phyloP scores from a whole-genome alignment of 2,888 invertebrate species.

The Polyommatus icarus region DNA sequence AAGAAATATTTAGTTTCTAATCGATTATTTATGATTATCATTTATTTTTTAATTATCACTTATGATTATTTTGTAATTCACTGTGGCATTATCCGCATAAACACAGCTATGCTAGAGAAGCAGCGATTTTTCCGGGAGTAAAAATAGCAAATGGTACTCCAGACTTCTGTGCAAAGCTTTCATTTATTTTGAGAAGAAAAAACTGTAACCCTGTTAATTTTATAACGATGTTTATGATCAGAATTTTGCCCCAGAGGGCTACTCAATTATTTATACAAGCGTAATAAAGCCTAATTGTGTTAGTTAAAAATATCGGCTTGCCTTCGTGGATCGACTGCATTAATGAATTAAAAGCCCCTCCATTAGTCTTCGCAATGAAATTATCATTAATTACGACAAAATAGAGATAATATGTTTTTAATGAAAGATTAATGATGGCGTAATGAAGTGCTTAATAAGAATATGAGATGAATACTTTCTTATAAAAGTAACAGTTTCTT shows the following conservation, averaged over 20 bases:
- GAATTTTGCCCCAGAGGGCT: neutral
- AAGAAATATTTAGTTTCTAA: no score
- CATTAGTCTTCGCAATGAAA: neutral
- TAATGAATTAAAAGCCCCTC: constrained; percentile 4
- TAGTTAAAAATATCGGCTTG: neutral
- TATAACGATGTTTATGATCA: neutral
- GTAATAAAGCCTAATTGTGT: neutral
- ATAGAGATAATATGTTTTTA: neutral
- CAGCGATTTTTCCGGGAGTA: no score
- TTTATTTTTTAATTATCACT: no score
- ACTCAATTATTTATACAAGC: neutral
- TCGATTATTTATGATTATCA: no score
- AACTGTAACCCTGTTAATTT: neutral
- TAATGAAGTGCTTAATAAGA: neutral
- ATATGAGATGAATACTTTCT: neutral
- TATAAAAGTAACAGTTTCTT: neutral
- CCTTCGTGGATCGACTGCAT: neutral
- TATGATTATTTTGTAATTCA: no score
- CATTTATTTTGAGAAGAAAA: neutral
- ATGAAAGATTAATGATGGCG: neutral
- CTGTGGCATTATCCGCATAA: no score
- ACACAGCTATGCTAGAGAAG: no score
- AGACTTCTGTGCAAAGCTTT: no score
- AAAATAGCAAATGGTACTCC: no score
- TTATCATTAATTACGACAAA: neutral